These are phyloP conservation scores for Tenebrosternarchus preto DNA, from an alignment of 2,113 vertebrate genomes.

Conservation along the genomic window DNA sequence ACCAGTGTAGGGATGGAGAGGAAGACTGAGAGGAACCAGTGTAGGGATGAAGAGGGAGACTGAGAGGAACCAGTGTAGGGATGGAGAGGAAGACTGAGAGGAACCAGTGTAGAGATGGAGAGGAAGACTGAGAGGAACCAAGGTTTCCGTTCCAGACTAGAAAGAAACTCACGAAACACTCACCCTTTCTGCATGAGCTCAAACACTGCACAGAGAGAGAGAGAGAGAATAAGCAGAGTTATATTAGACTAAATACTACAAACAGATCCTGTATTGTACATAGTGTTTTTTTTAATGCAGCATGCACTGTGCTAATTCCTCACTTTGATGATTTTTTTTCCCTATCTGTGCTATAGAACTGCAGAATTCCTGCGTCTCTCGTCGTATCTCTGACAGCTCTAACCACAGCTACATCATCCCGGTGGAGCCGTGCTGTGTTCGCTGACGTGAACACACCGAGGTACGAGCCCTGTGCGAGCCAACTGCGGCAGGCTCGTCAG, in stretches of 20 bases:
- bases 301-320: no score
- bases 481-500: not conserved
- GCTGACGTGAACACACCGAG: not conserved
- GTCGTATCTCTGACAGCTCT: no score
- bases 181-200: slow-evolving; percentile 97
- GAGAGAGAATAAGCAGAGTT: slow-evolving; percentile 1
- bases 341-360: no score
- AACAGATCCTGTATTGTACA: no score
- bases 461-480: not conserved
- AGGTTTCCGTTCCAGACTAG: slow-evolving; percentile 54
- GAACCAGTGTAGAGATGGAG: slow-evolving; percentile 9
- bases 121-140: not conserved
- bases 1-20: no score
- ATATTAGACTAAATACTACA: no score
- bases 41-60: no score
- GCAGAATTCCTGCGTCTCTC: no score
- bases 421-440: not conserved
- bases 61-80: no score
- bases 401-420: no score
- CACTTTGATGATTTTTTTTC: not conserved
- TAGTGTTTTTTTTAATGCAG: no score
- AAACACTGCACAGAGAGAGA: slow-evolving; percentile 81
- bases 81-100: slow-evolving; percentile 35
- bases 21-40: no score
- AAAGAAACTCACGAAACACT: slow-evolving; percentile 70